Evolutionary conservation across 2,113 vertebrate genomes (phyloP), one percentile per base, ranked within the genome.

Genomic region (Pavo muticus): DNA sequence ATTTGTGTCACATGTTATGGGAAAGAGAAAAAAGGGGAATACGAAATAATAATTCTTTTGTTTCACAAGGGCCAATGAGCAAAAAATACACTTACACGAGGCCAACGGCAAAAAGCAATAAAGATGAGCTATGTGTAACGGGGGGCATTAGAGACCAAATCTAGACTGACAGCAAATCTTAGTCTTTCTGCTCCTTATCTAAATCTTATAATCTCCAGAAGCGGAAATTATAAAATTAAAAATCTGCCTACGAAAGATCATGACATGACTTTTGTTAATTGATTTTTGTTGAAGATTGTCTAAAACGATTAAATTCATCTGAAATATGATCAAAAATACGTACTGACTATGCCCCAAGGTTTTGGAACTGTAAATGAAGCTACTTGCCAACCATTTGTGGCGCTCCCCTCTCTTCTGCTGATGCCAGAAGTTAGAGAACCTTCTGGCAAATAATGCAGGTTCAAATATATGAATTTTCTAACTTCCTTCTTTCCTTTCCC

Each of bases 31-130:
- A 37, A 60, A n/a, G 69, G 59, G 72, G 45, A 90, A 94, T 63
- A 91, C 56, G 84, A 14, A 92, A 52, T 88, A 94, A 60, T 16
- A 80, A 72, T 82, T 52, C 3, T 87, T 80, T 50, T 77, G 40
- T 59, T 95, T 84, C 71, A 77, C 70, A 90, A 87, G 74, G 75
- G 52, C 5, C 73, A 78, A 93, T 87, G 85, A 96, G 76, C 29
- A 69, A 94, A 91, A 57, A 65, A 88, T 86, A 60, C 64, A 44
- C 32, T 54, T 90, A 71, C 29, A 79, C 50, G 45, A 92, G 30
- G 88, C 63, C 60, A 45, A 56, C 17, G 73, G 25, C 84, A 93
- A 92, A 91, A n/a, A 91, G 77, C 39, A 87, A 82, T 87, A 71
- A 59, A 54, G 45, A 68, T 8, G 24, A 90, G 29, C 71, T 81